A percentile compares a stretch with the other conserved stretches of the same genome.
phyloP scores from a whole-genome alignment of 1,140 invertebrate species.

The Ptiloglossa arizonensis region DNA sequence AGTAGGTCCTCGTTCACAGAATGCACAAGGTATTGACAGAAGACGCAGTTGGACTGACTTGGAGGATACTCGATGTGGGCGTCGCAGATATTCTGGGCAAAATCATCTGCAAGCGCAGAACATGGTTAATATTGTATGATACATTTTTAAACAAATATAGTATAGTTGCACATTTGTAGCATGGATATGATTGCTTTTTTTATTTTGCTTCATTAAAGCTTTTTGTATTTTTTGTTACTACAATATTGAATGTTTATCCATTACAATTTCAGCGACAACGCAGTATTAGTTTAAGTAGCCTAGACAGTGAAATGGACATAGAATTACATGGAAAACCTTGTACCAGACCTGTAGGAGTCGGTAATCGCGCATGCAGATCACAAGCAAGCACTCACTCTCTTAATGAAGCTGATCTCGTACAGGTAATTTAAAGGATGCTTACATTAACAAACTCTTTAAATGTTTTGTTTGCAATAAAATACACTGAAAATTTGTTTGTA shows the following conservation, averaged over 20 bases:
- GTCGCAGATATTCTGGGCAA: slow-evolving; percentile 74
- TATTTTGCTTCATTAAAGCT: slow-evolving; percentile 39
- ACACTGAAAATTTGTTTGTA: slow-evolving; percentile 53
- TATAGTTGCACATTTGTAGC: slow-evolving; percentile 29
- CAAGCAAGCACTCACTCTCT: slow-evolving; percentile 91
- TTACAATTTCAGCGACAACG: slow-evolving; percentile 76
- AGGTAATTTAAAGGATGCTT: slow-evolving; percentile 81
- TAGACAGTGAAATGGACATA: slow-evolving; percentile 83
- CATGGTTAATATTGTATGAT: slow-evolving; percentile 72
- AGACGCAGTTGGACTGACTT: slow-evolving; percentile 92
- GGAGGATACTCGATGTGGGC: slow-evolving; percentile 82
- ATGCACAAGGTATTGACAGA: slow-evolving; percentile 79
- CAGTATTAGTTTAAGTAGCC: slow-evolving; percentile 82
- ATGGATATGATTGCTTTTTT: slow-evolving; percentile 43
- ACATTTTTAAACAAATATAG: slow-evolving; percentile 9
- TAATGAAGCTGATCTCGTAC: slow-evolving; percentile 90
- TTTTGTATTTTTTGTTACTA: slow-evolving; percentile 12
- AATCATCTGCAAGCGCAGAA: slow-evolving; percentile 79
- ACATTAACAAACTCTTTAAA: neutral
- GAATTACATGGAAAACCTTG: slow-evolving; percentile 78
- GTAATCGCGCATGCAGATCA: slow-evolving; percentile 81
- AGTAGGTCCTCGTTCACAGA: slow-evolving; percentile 69
- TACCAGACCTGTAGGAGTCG: slow-evolving; percentile 69
- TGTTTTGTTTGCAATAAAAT: neutral
- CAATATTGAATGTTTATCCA: slow-evolving; percentile 7